Percentiles rank a stretch among this genome's conserved stretches.
Conservation (phyloP, 2,888 invertebrate species). For the Norana najaformis region DNA sequence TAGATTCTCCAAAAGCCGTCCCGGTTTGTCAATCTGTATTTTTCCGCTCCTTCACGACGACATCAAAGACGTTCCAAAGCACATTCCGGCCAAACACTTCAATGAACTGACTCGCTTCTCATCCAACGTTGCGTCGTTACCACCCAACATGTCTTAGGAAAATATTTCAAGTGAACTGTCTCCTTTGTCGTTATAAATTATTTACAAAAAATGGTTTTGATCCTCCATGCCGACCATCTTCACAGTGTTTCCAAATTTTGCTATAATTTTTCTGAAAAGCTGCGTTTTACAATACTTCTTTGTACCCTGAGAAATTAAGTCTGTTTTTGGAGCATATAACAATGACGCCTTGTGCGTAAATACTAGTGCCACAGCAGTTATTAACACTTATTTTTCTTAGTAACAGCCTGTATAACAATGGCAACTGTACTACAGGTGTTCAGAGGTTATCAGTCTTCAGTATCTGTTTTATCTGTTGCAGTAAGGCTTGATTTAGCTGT, state of each 20-base stretch:
- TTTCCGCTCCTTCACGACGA: slow-evolving; percentile 49
- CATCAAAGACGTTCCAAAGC: slow-evolving; percentile 43
- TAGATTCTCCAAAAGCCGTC: slow-evolving; percentile 48
- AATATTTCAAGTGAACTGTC: not conserved
- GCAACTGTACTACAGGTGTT: not conserved
- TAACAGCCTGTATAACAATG: not conserved
- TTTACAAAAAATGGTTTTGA: not conserved
- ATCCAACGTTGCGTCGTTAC: slow-evolving; percentile 45
- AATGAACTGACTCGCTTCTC: slow-evolving; percentile 52
- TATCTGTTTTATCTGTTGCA: not conserved
- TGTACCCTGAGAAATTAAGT: not conserved
- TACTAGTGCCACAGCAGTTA: too few species aligned
- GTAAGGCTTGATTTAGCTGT: not conserved
- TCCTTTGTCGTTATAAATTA: not conserved
- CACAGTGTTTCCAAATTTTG: not conserved
- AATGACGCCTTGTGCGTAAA: too few species aligned
- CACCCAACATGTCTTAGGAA: slow-evolving; percentile 24
- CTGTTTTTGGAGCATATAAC: too few species aligned
- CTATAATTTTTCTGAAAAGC: not conserved
- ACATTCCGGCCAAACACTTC: slow-evolving; percentile 52
- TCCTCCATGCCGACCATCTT: not conserved
- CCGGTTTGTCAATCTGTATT: slow-evolving; percentile 50
- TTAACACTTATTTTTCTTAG: not conserved
- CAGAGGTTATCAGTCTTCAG: too few species aligned
- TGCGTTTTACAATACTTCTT: not conserved